A percentile compares a stretch with the other conserved stretches of the same genome.
These are phyloP conservation scores for Boleophthalmus pectinirostris DNA, from an alignment of 2,113 vertebrate genomes.

Conservation along the genomic window DNA sequence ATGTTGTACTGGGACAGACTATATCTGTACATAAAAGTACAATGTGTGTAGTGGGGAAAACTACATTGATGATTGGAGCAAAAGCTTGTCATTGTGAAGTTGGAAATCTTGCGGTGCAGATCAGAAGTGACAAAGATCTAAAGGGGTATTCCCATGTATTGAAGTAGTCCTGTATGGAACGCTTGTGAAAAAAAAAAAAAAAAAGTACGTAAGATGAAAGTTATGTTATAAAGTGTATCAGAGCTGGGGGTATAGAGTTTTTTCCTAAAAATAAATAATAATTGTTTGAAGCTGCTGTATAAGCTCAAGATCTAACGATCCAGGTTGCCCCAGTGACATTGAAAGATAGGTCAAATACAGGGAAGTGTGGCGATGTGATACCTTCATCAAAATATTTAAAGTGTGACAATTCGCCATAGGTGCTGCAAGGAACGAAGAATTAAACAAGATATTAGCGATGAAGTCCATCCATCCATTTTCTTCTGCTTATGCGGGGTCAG, in stretches of 20 bases:
- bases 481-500: too few relatives aligned
- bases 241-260: neutral
- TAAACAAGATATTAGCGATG: too few relatives aligned
- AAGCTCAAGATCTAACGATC: too few relatives aligned
- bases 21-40: slow-evolving; percentile 6
- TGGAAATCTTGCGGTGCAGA: neutral
- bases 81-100: neutral
- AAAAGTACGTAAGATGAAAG: neutral
- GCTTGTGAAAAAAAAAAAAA: neutral
- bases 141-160: slow-evolving; percentile 3
- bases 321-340: too few relatives aligned
- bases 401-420: too few relatives aligned
- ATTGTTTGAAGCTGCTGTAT: neutral
- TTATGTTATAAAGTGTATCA: neutral
- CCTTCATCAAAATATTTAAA: too few relatives aligned
- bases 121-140: neutral
- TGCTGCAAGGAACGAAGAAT: too few relatives aligned
- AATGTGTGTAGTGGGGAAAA: neutral
- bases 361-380: too few relatives aligned
- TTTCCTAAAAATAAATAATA: neutral
- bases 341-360: too few relatives aligned
- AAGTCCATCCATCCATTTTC: too few relatives aligned
- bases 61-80: neutral
- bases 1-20: slow-evolving; percentile 29
- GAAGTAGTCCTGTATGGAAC: slow-evolving; percentile 4